These are phyloP conservation scores for Poecilia wingei DNA, from an alignment of 2,797 vertebrate species.

Conservation along the genomic window DNA sequence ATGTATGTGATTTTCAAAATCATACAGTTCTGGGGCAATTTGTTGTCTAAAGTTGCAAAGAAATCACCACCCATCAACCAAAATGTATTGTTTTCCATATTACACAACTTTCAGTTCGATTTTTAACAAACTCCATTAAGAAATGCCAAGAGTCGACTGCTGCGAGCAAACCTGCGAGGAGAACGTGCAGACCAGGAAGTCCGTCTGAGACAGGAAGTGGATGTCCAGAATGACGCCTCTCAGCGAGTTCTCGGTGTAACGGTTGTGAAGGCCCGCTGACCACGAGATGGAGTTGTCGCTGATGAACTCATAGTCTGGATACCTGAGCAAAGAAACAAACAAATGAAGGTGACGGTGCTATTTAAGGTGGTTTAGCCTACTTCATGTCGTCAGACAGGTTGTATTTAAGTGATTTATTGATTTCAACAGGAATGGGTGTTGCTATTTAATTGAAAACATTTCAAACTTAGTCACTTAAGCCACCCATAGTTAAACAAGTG, in stretches of 20 bases:
- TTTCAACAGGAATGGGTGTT: neutral
- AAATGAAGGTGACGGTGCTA: neutral
- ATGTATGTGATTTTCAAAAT: neutral
- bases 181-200: constrained; percentile 98
- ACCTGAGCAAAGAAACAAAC: constrained; percentile 76
- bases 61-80: neutral
- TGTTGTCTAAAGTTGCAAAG: neutral
- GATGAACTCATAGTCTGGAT: constrained; percentile 96
- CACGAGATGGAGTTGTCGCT: constrained; percentile 99
- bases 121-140: neutral
- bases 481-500: neutral
- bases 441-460: neutral
- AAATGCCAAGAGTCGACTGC: too few species aligned
- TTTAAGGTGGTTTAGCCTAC: neutral
- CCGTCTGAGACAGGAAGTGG: constrained; percentile 96
- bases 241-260: constrained; percentile 96
- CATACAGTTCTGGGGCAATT: neutral
- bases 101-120: neutral
- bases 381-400: neutral
- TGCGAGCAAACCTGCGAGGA: constrained; percentile 90
- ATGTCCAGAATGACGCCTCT: constrained; percentile 97
- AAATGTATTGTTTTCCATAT: neutral
- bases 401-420: neutral
- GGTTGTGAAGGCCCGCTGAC: constrained; percentile 96
- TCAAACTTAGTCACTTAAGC: neutral